A percentile compares a stretch with the other conserved stretches of the same genome.
These are phyloP conservation scores for Psittacula cyanocephala DNA, from an alignment of 2,113 vertebrate species.

Conservation along the genomic window DNA sequence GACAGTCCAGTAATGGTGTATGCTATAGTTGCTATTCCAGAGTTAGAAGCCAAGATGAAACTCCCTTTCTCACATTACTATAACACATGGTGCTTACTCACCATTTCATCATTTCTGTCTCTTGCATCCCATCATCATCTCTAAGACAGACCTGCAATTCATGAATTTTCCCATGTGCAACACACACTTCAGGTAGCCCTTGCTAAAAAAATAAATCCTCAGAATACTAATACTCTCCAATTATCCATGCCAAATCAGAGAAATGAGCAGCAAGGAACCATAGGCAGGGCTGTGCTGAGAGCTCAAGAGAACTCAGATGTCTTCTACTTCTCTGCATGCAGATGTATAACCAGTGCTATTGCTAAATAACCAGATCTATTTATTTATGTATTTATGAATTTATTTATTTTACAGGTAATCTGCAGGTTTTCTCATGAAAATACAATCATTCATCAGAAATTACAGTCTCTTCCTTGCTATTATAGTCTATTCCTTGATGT, in stretches of 20 bases:
- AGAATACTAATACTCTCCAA: background rate
- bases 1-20: accelerated
- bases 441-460: background rate
- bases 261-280: background rate
- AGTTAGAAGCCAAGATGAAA: background rate
- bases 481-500: background rate
- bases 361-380: background rate
- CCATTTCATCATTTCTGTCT: background rate
- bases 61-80: background rate
- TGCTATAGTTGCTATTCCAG: background rate
- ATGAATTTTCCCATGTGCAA: background rate
- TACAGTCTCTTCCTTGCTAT: background rate
- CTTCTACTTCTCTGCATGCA: background rate
- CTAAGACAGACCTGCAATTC: background rate
- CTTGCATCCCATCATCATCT: background rate
- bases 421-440: background rate
- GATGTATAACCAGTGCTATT: background rate
- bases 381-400: background rate
- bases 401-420: background rate
- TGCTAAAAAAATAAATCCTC: background rate
- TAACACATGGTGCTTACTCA: background rate
- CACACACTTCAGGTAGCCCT: background rate
- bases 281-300: background rate
- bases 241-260: background rate
- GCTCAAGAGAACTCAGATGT: accelerated